A percentile compares a stretch with the other conserved stretches of the same genome.
These are phyloP conservation scores for Bellardia pandia DNA, from an alignment of 2,888 invertebrate genomes.

Conservation along the genomic window DNA sequence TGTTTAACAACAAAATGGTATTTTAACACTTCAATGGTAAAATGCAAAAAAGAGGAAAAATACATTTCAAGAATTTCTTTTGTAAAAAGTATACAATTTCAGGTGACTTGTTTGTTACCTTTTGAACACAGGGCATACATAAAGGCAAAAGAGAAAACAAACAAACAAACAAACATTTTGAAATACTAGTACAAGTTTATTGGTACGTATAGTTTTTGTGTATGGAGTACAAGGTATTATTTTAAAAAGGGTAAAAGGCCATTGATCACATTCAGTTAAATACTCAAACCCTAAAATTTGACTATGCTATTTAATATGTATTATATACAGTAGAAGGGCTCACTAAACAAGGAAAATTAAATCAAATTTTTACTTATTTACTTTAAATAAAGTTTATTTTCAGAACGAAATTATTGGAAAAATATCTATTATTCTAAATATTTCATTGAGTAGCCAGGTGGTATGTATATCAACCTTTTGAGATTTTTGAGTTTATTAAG, in stretches of 20 bases:
- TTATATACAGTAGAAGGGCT: not conserved
- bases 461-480: too few relatives aligned
- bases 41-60: not conserved
- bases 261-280: constrained; percentile 66
- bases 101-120: constrained; percentile 22
- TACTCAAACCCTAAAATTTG: constrained; percentile 39
- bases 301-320: not conserved
- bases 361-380: too few relatives aligned
- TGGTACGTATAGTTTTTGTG: not conserved
- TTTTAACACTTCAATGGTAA: constrained; percentile 57
- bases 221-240: constrained; percentile 7
- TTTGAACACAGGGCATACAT: too few relatives aligned
- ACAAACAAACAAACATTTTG: constrained; percentile 22
- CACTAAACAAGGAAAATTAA: too few relatives aligned
- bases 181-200: not conserved
- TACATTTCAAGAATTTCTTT: constrained; percentile 39
- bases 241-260: constrained; percentile 51
- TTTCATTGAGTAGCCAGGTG: too few relatives aligned
- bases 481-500: too few relatives aligned
- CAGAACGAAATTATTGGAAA: too few relatives aligned
- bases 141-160: not conserved
- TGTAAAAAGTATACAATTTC: constrained; percentile 48
- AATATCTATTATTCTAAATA: too few relatives aligned
- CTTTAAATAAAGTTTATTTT: too few relatives aligned
- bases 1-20: constrained; percentile 32